Conservation (phyloP, 2,797 vertebrate species). For the Gallinago stenura region DNA sequence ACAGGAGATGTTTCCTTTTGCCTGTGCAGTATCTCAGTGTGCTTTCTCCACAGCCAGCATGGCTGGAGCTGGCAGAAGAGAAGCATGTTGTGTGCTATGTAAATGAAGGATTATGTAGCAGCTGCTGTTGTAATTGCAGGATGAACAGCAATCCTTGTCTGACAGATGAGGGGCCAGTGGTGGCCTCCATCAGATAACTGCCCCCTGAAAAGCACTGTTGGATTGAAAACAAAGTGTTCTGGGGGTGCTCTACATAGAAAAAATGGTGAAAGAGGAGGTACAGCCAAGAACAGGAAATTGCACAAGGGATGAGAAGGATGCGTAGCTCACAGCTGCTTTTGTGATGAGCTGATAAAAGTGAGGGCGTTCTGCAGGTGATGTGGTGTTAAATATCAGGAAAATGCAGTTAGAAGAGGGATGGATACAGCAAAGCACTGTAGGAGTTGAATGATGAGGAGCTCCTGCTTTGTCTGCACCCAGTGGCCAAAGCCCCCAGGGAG, state of each 20-base stretch:
- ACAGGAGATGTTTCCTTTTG: not conserved
- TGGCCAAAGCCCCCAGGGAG: not conserved
- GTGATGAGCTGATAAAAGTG: not conserved
- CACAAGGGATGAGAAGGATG: not conserved
- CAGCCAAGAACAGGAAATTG: not conserved
- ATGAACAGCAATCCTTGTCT: not conserved
- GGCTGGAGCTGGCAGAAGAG: not conserved
- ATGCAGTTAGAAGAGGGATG: not conserved
- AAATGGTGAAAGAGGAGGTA: too few relatives aligned
- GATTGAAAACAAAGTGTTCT: not conserved
- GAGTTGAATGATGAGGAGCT: accelerated
- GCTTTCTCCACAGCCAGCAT: accelerated
- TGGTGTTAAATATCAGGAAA: not conserved
- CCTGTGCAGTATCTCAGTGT: accelerated
- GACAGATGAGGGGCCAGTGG: too few relatives aligned
- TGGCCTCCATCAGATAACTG: not conserved
- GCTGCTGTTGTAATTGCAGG: not conserved
- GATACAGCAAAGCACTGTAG: accelerated
- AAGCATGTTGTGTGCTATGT: accelerated
- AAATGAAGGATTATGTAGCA: not conserved
- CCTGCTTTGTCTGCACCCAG: too few relatives aligned
- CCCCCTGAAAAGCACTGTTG: accelerated
- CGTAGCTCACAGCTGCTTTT: not conserved
- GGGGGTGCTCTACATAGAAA: not conserved
- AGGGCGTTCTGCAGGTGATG: not conserved